phyloP scores from a whole-genome alignment of 1,140 invertebrate genomes.

The Cylas formicarius region DNA sequence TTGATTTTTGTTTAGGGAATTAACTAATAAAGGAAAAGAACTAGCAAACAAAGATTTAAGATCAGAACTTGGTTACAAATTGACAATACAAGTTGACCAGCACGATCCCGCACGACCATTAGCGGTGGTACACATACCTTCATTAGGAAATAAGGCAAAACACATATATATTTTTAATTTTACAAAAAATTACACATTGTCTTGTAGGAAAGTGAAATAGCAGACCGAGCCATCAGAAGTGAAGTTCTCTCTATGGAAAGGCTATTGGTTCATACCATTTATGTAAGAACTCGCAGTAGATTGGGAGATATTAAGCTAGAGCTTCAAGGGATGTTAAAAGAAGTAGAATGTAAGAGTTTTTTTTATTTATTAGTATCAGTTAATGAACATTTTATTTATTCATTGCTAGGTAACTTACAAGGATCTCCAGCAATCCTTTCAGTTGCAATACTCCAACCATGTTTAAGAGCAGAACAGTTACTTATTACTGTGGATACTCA shows the following conservation, averaged over 20 bases:
- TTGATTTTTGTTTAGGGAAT: constrained; percentile 40
- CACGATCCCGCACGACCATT: constrained; percentile 74
- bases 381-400: constrained; percentile 1
- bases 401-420: constrained; percentile 52
- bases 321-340: constrained; percentile 63
- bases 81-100: constrained; percentile 83
- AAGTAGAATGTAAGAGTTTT: constrained; percentile 58
- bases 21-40: constrained; percentile 45
- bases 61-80: constrained; percentile 77
- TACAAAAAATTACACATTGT: constrained; percentile 15
- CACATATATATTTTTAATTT: constrained; percentile 3
- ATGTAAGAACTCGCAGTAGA: constrained; percentile 78
- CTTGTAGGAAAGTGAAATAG: constrained; percentile 61
- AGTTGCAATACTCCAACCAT: constrained; percentile 81
- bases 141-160: constrained; percentile 51
- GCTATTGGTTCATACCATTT: constrained; percentile 94
- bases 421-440: constrained; percentile 87
- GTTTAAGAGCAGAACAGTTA: constrained; percentile 82
- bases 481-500: constrained; percentile 90
- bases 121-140: constrained; percentile 80
- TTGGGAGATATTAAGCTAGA: constrained; percentile 78
- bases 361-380: neutral
- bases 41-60: constrained; percentile 60
- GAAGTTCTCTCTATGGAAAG: constrained; percentile 91
- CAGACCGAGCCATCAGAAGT: constrained; percentile 71